phyloP scores from a whole-genome alignment of 2,797 vertebrate species.

The Lepus oiostolus region DNA sequence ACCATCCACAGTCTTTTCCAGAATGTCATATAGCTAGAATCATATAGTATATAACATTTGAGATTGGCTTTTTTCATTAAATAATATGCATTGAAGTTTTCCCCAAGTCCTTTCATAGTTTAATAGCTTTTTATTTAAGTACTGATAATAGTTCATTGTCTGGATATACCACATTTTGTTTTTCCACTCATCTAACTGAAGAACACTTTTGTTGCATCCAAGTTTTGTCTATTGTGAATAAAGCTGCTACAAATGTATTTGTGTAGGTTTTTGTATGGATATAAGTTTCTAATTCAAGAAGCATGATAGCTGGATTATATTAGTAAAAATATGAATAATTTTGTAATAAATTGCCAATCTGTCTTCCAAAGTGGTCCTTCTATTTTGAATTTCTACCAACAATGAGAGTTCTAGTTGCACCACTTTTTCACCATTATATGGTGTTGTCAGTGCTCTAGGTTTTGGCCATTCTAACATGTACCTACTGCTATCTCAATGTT shows the following conservation, averaged over 20 bases:
- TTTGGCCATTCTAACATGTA: neutral
- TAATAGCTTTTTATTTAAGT: constrained; percentile 8
- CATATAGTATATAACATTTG: neutral
- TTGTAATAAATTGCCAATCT: neutral
- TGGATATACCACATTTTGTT: neutral
- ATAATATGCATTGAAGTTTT: neutral
- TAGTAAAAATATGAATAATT: neutral
- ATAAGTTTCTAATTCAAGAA: constrained; percentile 15
- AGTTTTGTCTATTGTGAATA: constrained; percentile 23
- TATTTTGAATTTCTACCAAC: neutral
- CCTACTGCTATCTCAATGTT: neutral
- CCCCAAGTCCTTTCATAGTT: neutral
- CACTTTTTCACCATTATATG: neutral
- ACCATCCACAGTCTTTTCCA: neutral
- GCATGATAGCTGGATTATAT: neutral
- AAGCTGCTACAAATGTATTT: neutral
- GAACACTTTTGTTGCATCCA: constrained; percentile 12
- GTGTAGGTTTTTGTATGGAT: neutral
- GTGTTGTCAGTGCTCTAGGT: neutral
- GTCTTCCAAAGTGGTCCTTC: neutral
- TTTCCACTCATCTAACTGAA: neutral
- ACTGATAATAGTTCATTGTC: constrained; percentile 5
- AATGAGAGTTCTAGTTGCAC: neutral
- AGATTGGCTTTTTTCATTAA: constrained; percentile 11
- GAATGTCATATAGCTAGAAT: neutral